These are phyloP conservation scores for Heliocidaris tuberculata DNA, from an alignment of 35 echinoderm and acorn worm genomes.

Conservation along the genomic window DNA sequence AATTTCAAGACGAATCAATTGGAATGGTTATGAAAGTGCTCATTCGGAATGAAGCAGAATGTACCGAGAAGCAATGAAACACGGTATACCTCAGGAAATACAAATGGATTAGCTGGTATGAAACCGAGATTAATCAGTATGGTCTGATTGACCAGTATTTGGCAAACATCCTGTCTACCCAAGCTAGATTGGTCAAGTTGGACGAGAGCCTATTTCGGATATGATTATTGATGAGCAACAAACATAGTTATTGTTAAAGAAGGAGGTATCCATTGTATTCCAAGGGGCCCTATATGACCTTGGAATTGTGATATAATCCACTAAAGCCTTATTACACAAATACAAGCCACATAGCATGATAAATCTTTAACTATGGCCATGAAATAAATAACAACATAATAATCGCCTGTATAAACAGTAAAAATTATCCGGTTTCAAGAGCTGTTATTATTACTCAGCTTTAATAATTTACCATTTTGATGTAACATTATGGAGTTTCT, in stretches of 20 bases:
- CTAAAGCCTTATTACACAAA: too few relatives aligned
- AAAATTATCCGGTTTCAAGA: too few relatives aligned
- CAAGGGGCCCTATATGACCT: neutral
- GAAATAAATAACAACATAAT: too few relatives aligned
- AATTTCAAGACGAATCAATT: neutral
- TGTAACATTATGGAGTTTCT: too few relatives aligned
- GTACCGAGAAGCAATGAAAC: neutral
- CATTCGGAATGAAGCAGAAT: neutral
- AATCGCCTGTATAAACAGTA: too few relatives aligned
- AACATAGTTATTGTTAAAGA: neutral
- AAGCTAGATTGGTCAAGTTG: neutral
- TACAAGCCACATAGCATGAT: too few relatives aligned
- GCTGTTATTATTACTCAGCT: too few relatives aligned
- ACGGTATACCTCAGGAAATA: neutral
- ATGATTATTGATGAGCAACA: neutral
- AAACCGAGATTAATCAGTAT: neutral
- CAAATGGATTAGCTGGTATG: neutral
- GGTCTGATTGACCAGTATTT: neutral
- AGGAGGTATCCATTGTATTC: neutral
- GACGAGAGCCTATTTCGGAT: neutral
- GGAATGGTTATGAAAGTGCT: neutral
- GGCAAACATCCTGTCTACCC: neutral
- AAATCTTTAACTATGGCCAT: too few relatives aligned
- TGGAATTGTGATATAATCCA: too few relatives aligned
- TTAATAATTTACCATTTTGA: too few relatives aligned